phyloP scores from a whole-genome alignment of 2,888 invertebrate genomes.

The Epiblema foenella region DNA sequence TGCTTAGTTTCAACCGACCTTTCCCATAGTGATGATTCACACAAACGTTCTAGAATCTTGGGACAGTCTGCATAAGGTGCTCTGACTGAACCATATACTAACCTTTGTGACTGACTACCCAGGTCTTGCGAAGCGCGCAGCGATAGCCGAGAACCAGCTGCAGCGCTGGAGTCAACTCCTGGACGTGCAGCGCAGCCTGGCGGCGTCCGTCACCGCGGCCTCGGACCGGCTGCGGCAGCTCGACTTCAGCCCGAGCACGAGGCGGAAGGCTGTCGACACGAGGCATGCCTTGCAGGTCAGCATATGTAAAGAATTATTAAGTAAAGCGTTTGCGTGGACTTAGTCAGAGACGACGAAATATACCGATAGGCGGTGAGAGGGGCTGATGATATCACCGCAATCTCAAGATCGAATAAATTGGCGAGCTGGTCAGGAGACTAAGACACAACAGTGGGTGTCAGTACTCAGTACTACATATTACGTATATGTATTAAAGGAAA shows the following conservation, averaged over 20 bases:
- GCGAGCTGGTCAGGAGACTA: no score
- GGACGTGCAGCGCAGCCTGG: conserved; percentile 88
- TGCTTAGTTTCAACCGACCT: no score
- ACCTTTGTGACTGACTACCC: background rate
- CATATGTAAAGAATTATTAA: background rate
- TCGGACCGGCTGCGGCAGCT: conserved; percentile 91
- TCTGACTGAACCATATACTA: background rate
- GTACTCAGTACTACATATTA: no score
- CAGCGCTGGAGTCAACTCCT: conserved; percentile 91
- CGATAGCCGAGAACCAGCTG: conserved; percentile 85
- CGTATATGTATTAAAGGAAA: no score
- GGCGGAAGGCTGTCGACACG: conserved; percentile 89
- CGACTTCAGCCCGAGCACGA: conserved; percentile 90
- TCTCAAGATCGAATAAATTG: no score
- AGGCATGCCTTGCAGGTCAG: conserved; percentile 88
- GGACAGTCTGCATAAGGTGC: background rate
- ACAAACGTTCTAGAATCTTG: background rate
- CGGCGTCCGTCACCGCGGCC: conserved; percentile 88
- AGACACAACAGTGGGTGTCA: no score
- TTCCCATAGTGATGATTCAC: no score
- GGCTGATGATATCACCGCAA: no score
- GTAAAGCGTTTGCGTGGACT: no score
- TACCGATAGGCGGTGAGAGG: background rate
- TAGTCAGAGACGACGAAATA: background rate
- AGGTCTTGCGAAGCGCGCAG: conserved; percentile 86